Evolutionary conservation across 2,888 invertebrate species (phyloP).

Genomic region (Strigamia maritima): DNA sequence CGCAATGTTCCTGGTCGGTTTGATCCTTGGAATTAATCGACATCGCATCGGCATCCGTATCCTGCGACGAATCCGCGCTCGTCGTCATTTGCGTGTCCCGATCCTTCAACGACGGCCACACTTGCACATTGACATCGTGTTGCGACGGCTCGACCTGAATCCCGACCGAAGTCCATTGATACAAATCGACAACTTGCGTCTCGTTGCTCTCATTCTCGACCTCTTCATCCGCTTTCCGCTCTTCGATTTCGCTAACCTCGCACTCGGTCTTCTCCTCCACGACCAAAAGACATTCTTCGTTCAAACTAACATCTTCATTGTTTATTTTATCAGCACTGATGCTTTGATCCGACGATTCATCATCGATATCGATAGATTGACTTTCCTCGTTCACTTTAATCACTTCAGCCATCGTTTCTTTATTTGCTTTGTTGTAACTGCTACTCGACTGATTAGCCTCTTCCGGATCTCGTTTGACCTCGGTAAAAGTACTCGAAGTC

Average conservation of each 20-base stretch:
- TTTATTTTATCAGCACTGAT: not conserved
- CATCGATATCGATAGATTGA: not conserved
- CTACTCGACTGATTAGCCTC: not conserved
- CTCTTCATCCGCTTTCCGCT: not conserved
- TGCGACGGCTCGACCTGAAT: not conserved
- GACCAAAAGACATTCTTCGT: not conserved
- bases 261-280: not conserved
- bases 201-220: not conserved
- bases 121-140: constrained; percentile 36
- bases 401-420: not conserved
- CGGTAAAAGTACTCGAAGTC: not conserved
- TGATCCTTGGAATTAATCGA: not conserved
- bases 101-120: not conserved
- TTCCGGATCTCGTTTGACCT: not conserved
- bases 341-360: not conserved
- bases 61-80: not conserved
- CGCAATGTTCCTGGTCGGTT: not conserved
- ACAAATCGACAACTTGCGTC: not conserved
- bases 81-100: constrained; percentile 31
- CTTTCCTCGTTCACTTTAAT: not conserved
- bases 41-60: not conserved
- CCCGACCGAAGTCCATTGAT: not conserved
- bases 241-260: not conserved
- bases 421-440: not conserved
- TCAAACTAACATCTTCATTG: not conserved